phyloP scores from a whole-genome alignment of 1,140 invertebrate genomes.

The Pissodes strobi region DNA sequence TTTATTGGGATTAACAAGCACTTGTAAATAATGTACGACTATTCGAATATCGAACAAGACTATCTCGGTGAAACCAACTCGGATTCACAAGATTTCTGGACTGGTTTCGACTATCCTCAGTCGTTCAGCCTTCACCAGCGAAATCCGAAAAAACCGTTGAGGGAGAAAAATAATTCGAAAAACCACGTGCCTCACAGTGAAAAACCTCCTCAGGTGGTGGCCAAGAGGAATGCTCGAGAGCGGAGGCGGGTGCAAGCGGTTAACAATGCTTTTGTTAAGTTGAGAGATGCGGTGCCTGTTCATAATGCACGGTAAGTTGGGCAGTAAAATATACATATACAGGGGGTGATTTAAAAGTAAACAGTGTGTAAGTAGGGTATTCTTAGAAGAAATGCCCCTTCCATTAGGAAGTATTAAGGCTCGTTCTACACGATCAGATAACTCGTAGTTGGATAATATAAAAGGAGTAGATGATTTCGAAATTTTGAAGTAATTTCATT shows the following conservation, averaged over 20 bases:
- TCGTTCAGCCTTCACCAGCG: not conserved
- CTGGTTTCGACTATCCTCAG: not conserved
- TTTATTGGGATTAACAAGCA: too few species aligned
- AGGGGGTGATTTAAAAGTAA: too few species aligned
- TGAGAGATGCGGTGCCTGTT: conserved; percentile 59
- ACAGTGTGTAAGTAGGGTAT: too few species aligned
- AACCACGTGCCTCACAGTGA: conserved; percentile 49
- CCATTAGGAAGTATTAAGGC: too few species aligned
- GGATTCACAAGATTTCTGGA: conserved; percentile 6
- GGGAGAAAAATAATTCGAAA: conserved; percentile 38
- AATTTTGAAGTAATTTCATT: too few species aligned
- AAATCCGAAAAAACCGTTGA: conserved; percentile 9
- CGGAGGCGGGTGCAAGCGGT: conserved; percentile 62
- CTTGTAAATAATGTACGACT: conserved; percentile 1
- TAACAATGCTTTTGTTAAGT: conserved; percentile 59
- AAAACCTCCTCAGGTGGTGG: conserved; percentile 60
- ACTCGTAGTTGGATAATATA: too few species aligned
- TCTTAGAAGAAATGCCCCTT: too few species aligned
- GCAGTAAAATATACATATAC: too few species aligned
- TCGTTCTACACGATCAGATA: too few species aligned
- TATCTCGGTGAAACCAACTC: not conserved
- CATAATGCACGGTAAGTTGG: conserved; percentile 54
- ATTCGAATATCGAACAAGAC: not conserved
- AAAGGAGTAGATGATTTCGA: too few species aligned
- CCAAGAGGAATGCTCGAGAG: conserved; percentile 63